phyloP scores from a whole-genome alignment of 2,797 vertebrate species.

The Gymnodraco acuticeps region DNA sequence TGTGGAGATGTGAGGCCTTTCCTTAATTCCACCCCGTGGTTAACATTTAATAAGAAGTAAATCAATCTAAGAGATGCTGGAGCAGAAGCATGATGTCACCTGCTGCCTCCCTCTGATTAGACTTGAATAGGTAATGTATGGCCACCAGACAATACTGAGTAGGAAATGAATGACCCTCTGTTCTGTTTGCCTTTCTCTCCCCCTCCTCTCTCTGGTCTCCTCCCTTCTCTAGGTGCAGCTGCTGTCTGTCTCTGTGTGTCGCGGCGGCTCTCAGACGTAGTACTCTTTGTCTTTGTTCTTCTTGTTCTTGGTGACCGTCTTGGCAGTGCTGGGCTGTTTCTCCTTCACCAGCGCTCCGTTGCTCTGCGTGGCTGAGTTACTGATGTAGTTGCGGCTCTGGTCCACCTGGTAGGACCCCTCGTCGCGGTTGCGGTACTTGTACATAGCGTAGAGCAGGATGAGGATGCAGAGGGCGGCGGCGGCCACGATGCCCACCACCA shows the following conservation, averaged over 20 bases:
- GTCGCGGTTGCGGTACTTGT: conserved; percentile 96
- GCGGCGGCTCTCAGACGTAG: conserved; percentile 88
- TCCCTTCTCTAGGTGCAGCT: conserved; percentile 64
- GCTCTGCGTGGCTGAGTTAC: conserved; percentile 92
- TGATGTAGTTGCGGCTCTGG: conserved; percentile 95
- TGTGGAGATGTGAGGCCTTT: conserved; percentile 44
- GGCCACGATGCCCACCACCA: conserved; percentile 96
- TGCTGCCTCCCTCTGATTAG: conserved; percentile 32
- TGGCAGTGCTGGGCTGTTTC: conserved; percentile 89
- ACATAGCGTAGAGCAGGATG: conserved; percentile 96
- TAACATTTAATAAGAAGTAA: conserved; percentile 10
- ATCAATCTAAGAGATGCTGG: conserved; percentile 24
- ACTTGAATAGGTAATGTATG: conserved; percentile 38
- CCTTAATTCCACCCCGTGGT: conserved; percentile 17
- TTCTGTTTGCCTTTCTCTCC: conserved; percentile 37
- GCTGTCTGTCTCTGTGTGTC: conserved; percentile 63
- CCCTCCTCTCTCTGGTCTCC: conserved; percentile 59
- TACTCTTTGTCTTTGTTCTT: conserved; percentile 98
- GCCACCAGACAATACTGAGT: conserved; percentile 66
- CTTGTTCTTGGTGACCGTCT: conserved; percentile 93
- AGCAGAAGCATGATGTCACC: conserved; percentile 19
- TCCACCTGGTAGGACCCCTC: conserved; percentile 96
- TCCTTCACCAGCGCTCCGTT: conserved; percentile 93
- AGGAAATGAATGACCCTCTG: conserved; percentile 38
- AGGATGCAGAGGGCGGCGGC: conserved; percentile 96